Base-by-base conservation (phyloP, 2,888 invertebrate genomes). In the Eristalinus sepulchralis region DNA sequence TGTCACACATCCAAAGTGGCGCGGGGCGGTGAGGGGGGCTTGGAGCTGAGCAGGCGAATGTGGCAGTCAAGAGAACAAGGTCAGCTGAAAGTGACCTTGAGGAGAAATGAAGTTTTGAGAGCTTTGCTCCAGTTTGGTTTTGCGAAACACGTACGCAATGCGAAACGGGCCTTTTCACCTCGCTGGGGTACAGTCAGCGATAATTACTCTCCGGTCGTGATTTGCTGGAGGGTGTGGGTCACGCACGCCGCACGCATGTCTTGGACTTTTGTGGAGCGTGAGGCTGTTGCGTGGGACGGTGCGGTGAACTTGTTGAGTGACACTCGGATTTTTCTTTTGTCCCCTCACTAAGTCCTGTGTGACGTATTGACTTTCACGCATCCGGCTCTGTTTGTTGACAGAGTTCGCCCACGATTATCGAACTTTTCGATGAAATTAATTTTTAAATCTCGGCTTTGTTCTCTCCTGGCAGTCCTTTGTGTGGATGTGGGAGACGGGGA, bases 41-140 rank as follows among this genome's bases (percentile, higher is more conserved):
- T n/a, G n/a, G n/a, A 8, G 13, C 17, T 8, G 20, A 70, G 24
- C 36, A 27, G 24, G 57, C 36, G 27, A 33, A 66, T 20, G 36
- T n/a, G 39, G 20, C 9, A 66, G 13, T 59, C 20, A 20, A 17
- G n/a, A 17, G 47, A 47, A 66, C 75, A 75, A 75, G 66, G 76
- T 47, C 67, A 13, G 67, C 68, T 62, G 63, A 77, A 77, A 70
- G 68, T 77, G 77, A 77, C 68, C 68, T 62, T 63, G 55, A 60
- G 17, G 22, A 33, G 59, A 62, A 70, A 36, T 53, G 39, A 67
- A 67, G 55, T 36, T n/a, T 62, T 57, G 57, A 57, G 10, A 24
- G 57, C 24, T 10, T n/a, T 1, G 17, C 17, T 53, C 53, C 24
- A 11, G 24, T 57, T 57, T 24, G 4, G 22, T 57, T 24, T 8